phyloP scores from a whole-genome alignment of 2,888 invertebrate species.

The Gastrophysa polygoni region DNA sequence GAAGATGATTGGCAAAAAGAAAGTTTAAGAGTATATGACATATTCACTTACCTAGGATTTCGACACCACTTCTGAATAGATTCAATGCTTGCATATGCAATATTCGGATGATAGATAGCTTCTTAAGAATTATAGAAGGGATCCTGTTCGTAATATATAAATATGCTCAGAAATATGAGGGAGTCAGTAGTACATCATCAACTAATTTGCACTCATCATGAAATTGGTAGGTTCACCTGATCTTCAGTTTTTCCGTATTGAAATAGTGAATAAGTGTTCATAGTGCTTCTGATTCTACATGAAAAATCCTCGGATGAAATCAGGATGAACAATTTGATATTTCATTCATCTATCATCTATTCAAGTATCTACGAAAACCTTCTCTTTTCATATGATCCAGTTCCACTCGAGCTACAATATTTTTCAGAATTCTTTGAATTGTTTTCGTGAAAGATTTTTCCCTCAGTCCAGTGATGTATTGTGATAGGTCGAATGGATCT shows the following conservation, averaged over 20 bases:
- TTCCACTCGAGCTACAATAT: no score
- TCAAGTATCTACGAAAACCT: no score
- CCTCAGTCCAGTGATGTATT: no score
- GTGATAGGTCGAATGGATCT: no score
- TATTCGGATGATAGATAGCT: background rate
- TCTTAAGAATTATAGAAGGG: background rate
- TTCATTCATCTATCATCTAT: no score
- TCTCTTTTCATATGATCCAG: no score
- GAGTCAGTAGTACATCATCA: background rate
- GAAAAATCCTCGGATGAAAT: background rate
- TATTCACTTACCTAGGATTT: background rate
- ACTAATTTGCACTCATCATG: background rate
- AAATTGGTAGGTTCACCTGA: background rate
- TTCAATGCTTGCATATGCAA: background rate
- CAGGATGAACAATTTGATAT: background rate
- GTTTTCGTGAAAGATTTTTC: no score
- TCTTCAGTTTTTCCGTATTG: background rate
- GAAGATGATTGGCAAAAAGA: background rate
- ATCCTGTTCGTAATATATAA: background rate
- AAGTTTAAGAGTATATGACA: background rate
- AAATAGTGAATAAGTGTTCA: background rate
- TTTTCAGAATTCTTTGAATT: no score
- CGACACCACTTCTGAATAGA: background rate
- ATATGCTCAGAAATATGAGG: background rate
- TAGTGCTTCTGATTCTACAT: background rate